Evolutionary conservation across 2,113 vertebrate species (phyloP).

Genomic region (Bungarus multicinctus): DNA sequence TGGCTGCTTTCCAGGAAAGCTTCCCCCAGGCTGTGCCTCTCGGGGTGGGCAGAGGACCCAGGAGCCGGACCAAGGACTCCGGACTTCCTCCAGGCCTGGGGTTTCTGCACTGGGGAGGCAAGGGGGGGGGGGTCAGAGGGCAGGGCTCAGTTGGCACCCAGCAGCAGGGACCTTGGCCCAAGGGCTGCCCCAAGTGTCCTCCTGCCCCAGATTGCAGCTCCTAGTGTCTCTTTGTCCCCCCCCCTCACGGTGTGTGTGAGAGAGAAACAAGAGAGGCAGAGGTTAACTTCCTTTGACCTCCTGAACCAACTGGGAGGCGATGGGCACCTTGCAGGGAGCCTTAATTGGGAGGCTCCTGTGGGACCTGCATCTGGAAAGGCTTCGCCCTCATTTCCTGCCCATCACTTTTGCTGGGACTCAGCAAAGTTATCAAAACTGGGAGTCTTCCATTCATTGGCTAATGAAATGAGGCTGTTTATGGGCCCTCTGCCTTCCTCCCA

Average conservation of each 20-base stretch:
- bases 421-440: constrained; percentile 71
- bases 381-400: constrained; percentile 69
- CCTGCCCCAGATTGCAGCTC: background rate
- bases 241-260: background rate
- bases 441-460: constrained; percentile 75
- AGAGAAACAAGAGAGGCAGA: constrained; percentile 48
- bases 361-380: constrained; percentile 67
- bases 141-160: background rate
- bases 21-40: background rate
- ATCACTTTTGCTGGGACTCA: constrained; percentile 76
- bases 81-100: background rate
- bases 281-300: constrained; percentile 23
- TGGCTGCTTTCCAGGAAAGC: background rate
- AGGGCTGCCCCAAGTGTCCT: background rate
- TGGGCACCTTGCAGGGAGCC: constrained; percentile 73
- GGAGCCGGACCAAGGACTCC: background rate
- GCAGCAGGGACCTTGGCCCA: background rate
- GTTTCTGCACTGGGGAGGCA: background rate
- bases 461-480: constrained; percentile 84
- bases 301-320: constrained; percentile 77
- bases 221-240: background rate
- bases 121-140: background rate
- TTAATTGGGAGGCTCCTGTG: constrained; percentile 75
- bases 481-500: constrained; percentile 75
- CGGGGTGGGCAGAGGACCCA: background rate